Base-by-base conservation (phyloP, 2,888 invertebrate species). In the Amphiduros pacificus region DNA sequence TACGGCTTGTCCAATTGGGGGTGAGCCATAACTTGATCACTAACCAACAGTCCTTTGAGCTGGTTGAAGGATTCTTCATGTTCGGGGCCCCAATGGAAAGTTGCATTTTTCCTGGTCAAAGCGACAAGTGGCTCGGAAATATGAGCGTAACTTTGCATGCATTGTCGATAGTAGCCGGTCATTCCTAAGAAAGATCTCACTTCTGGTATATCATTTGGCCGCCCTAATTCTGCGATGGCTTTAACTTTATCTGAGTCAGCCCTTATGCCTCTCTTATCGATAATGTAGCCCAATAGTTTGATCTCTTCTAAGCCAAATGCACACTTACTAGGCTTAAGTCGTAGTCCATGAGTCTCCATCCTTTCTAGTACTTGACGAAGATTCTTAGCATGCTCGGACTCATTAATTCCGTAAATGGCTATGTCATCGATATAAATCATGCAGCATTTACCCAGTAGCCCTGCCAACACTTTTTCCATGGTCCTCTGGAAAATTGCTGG, bases 381-480 rank as follows among this genome's bases (percentile, higher is more conserved):
- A 48, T 63, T 28, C 6, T 14, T 29, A 14, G 31, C 41, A 31
- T 67, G 67, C 29, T 56, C 60, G 26, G 29, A 48, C 17, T 41
- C 29, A 14, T 22, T 32, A 6, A n/a, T 24, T 1, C 55, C 51
- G 26, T 32, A 63, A 17, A 67, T 54, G 2, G 63, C 56, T 28
- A 67, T 56, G 32, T 67, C 63, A 32, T 67, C 67, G 3, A 66
- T n/a, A 44, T 66, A 66, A 1, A 60, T 55, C 41, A 64, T 27
- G 14, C 24, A 20, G n/a, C 44, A 49, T 26, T 26, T 56, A 1
- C 59, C 61, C 2, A 64, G 22, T 2, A 49, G 14, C 27, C 36
- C 58, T 27, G 5, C 17, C 20, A 64, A 26, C 3, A 62, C 49
- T 11, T 44, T 40, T 2, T 63, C 48, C 67, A 68, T 67, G 1